Conservation (phyloP, 2,113 vertebrate species). For the Anoplopoma fimbria region DNA sequence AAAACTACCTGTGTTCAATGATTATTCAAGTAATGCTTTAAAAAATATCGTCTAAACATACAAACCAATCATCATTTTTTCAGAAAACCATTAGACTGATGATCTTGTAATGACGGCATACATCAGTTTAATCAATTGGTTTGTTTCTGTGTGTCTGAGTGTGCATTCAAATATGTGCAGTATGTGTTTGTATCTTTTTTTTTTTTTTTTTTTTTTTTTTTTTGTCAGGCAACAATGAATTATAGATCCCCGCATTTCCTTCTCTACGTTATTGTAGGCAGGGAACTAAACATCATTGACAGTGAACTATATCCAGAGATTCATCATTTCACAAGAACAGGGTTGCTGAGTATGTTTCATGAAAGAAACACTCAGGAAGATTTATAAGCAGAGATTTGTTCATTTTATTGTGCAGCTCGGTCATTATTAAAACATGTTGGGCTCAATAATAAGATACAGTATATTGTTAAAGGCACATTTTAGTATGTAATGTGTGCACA, state of each 20-base stretch:
- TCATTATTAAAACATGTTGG: neutral
- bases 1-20: no score
- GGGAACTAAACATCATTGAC: conserved; percentile 25
- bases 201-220: neutral
- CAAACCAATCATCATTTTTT: neutral
- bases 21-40: no score
- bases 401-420: neutral
- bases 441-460: neutral
- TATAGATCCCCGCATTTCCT: neutral
- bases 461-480: conserved; percentile 12
- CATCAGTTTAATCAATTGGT: neutral
- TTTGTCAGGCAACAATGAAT: neutral
- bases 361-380: conserved; percentile 5
- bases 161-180: neutral
- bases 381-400: neutral
- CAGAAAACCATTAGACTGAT: neutral
- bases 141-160: neutral
- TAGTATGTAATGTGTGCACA: conserved; percentile 7
- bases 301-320: conserved; percentile 15
- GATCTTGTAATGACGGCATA: neutral
- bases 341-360: neutral
- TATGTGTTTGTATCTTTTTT: neutral
- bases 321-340: neutral
- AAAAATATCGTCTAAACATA: neutral
- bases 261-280: conserved; percentile 1